Evolutionary conservation across 2,888 invertebrate species (phyloP), one percentile per base, ranked within the genome.

Genomic region (Chironomus riparius): DNA sequence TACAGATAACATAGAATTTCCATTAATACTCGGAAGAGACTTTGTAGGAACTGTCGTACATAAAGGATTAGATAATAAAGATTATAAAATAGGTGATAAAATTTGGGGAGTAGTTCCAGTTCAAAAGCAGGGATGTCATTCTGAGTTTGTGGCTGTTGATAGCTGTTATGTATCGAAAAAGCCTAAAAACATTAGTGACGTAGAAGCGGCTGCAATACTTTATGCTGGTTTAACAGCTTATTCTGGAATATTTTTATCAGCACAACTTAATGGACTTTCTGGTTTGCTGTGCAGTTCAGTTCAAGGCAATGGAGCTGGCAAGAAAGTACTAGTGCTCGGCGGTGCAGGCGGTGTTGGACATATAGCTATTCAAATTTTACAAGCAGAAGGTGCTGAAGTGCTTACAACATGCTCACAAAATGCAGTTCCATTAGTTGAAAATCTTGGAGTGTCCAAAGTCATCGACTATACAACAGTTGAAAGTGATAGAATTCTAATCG

Each of bases 301-400:
- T 5, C 24, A 24, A 24, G 65, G 65, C 6, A 10, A 74, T 56
- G 76, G 73, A 12, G 85, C 78, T 22, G 86, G 87, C 77, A 87
- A 85, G 78, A 87, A 89, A 80, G 88, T 93, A 74, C 86, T 98
- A 78, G 88, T 98, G 78, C 86, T 96, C 78, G 98, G 97, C 3
- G 94, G 91, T 68, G 91, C 97, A 47, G 98, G 98, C 62, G 96
- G 97, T 68, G 94, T 97, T 76, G 98, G 98, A 62, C 91, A 91
- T 75, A 86, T 92, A 78, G 94, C 95, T 75, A 88, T 96, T 80
- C 97, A 96, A 86, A 86, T 96, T 79, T 86, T 97, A 76, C 91
- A 89, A 81, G 87, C 90, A 4, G 92, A 92, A 87, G 90, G 90
- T 70, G 90, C 89, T 10, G 65, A 76, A 24, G 77, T 78, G 1